Percentiles rank a stretch among this genome's conserved stretches.
Evolutionary conservation across 2,113 vertebrate genomes (phyloP).

Genomic region (Rynchops niger): DNA sequence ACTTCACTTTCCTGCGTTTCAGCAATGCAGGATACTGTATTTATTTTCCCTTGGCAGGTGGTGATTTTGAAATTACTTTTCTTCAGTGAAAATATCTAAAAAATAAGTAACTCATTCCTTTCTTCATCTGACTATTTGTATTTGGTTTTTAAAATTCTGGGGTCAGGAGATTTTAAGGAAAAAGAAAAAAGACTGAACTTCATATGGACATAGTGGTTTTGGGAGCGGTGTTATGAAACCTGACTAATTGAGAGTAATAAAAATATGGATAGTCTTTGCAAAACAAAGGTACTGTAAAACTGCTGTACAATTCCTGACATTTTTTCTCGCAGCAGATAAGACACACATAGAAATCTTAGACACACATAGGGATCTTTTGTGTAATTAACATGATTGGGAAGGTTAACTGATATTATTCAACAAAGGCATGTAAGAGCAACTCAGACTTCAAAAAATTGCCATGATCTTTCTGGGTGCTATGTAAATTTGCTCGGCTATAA

Average conservation of each 20-base stretch:
- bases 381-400: neutral
- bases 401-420: neutral
- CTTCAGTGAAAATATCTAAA: conserved; percentile 24
- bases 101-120: neutral
- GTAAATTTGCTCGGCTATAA: neutral
- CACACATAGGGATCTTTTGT: neutral
- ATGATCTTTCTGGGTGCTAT: neutral
- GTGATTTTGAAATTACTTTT: neutral
- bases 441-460: neutral
- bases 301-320: neutral
- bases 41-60: neutral
- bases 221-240: neutral
- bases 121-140: conserved; percentile 3
- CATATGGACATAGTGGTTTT: neutral
- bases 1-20: neutral
- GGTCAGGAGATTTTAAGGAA: conserved; percentile 43
- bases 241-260: neutral
- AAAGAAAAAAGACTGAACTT: neutral
- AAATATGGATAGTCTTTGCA: neutral
- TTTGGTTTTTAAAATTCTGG: neutral
- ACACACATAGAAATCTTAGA: neutral
- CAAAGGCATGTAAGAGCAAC: neutral
- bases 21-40: neutral
- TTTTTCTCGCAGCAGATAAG: neutral
- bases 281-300: neutral